Percentiles rank a stretch among this genome's conserved stretches.
Conservation (phyloP, 1,140 invertebrate genomes). For the Palaemon carinicauda region DNA sequence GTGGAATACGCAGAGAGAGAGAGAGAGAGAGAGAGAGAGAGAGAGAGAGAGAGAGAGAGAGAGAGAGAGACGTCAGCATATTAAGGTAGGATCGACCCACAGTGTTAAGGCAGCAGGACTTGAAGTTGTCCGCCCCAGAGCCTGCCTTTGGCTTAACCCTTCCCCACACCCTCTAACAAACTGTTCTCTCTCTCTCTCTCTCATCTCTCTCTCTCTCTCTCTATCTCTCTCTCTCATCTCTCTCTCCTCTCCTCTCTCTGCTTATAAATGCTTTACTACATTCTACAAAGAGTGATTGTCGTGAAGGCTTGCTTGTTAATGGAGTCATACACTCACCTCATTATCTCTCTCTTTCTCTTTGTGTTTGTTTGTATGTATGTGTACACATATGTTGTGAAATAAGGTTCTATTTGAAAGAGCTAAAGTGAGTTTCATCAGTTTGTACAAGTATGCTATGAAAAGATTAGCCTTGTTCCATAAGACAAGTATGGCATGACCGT, state of each 20-base stretch:
- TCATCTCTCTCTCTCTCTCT: slow-evolving; percentile 15
- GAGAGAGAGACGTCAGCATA: background rate
- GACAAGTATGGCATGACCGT: too few relatives aligned
- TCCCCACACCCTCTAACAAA: background rate
- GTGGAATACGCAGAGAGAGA: background rate
- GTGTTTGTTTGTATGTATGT: too few relatives aligned
- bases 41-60: slow-evolving; percentile 5
- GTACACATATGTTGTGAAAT: too few relatives aligned
- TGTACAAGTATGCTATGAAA: too few relatives aligned
- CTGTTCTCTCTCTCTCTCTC: background rate
- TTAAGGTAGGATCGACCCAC: background rate
- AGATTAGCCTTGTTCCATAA: too few relatives aligned
- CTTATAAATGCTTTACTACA: background rate
- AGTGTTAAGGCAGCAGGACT: too few relatives aligned
- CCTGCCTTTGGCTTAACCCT: too few relatives aligned
- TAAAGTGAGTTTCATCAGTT: too few relatives aligned
- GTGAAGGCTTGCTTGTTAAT: background rate
- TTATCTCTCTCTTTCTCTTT: background rate
- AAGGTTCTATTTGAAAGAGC: too few relatives aligned
- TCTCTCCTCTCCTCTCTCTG: slow-evolving; percentile 11
- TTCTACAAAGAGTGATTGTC: background rate
- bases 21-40: too few relatives aligned
- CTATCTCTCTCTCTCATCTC: slow-evolving; percentile 16
- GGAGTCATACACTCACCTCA: background rate
- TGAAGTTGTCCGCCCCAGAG: too few relatives aligned